These are phyloP conservation scores for Calliphora vicina DNA, from an alignment of 1,140 invertebrate species.

Conservation along the genomic window DNA sequence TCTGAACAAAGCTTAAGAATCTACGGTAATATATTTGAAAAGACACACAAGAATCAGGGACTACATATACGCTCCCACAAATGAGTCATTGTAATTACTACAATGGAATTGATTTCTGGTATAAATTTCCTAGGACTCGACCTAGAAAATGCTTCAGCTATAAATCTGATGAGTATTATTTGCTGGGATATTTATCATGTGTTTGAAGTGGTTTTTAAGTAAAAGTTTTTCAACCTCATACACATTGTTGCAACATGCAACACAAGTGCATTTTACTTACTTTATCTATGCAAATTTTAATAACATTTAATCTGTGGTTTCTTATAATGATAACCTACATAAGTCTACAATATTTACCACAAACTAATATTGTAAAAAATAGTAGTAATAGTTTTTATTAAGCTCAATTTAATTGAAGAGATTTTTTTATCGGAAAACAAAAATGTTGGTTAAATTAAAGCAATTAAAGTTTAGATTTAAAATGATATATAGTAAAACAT, in stretches of 20 bases:
- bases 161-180: too few species aligned
- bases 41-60: too few species aligned
- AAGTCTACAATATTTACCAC: too few species aligned
- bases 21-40: too few species aligned
- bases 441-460: not conserved
- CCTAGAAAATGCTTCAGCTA: too few species aligned
- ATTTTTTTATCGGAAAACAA: not conserved
- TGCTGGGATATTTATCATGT: too few species aligned
- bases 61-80: too few species aligned
- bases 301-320: not conserved
- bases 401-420: not conserved
- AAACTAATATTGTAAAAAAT: not conserved
- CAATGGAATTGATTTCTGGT: too few species aligned
- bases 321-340: not conserved
- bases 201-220: not conserved
- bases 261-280: not conserved
- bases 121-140: too few species aligned
- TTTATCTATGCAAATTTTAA: constrained; percentile 11
- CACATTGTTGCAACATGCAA: not conserved
- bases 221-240: not conserved
- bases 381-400: not conserved
- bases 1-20: too few species aligned
- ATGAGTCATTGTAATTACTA: too few species aligned
- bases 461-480: not conserved
- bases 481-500: too few species aligned